These are phyloP conservation scores for Nemopilema nomurai DNA, from an alignment of 30 jellyfish, hydroid and myxozoan species.

Conservation along the genomic window DNA sequence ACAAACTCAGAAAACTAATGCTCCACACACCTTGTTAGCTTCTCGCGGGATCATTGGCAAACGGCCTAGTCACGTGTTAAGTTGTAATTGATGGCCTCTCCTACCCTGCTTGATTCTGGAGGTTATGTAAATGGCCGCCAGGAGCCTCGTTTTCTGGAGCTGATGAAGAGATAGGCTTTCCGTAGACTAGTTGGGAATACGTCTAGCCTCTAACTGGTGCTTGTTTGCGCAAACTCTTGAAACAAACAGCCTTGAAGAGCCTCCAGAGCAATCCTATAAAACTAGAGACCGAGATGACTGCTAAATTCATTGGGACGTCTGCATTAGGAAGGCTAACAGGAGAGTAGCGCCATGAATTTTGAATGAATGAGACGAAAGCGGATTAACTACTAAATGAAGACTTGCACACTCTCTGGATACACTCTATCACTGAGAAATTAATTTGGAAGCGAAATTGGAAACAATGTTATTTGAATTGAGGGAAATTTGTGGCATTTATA, in stretches of 20 bases:
- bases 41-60: too few species aligned
- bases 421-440: conserved; percentile 55
- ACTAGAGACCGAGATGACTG: conserved; percentile 18
- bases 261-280: conserved; percentile 29
- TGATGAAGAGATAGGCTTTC: too few species aligned
- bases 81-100: too few species aligned
- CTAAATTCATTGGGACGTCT: conserved; percentile 16
- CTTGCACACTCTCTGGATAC: conserved; percentile 4
- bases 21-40: too few species aligned
- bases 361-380: conserved; percentile 40
- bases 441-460: conserved; percentile 37
- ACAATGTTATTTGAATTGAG: conserved; percentile 18
- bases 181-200: too few species aligned
- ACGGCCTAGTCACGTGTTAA: too few species aligned
- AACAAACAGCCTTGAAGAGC: conserved; percentile 2
- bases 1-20: too few species aligned
- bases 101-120: too few species aligned
- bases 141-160: too few species aligned
- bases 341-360: conserved; percentile 38
- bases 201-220: not conserved
- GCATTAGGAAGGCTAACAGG: conserved; percentile 18
- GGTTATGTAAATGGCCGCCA: too few species aligned
- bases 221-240: not conserved
- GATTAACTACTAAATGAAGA: conserved; percentile 5
- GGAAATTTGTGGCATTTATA: conserved; percentile 12